A percentile compares a stretch with the other conserved stretches of the same genome.
Conservation (phyloP, 2,797 vertebrate genomes). For the Propithecus deckenii region DNA sequence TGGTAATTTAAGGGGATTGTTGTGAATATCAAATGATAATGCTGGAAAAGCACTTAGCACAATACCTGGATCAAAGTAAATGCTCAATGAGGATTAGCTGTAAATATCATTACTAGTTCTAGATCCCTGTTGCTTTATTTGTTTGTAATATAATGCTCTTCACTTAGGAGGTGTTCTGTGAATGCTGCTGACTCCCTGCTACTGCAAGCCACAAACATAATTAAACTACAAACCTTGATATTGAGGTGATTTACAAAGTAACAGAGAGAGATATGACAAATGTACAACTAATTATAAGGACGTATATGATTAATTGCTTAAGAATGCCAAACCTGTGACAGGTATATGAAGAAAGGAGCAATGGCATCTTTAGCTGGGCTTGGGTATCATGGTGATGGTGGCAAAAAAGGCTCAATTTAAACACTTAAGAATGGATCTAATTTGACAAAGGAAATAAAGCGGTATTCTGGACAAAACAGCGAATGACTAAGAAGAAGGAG, state of each 20-base stretch:
- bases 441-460: neutral
- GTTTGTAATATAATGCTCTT: neutral
- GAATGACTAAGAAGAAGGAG: neutral
- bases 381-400: neutral
- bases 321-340: neutral
- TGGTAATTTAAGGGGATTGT: neutral
- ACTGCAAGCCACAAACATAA: neutral
- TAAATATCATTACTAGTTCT: neutral
- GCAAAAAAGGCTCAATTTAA: neutral
- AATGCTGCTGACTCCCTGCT: neutral
- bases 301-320: slow-evolving; percentile 30
- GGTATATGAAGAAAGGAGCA: neutral
- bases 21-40: slow-evolving; percentile 13
- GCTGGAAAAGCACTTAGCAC: neutral
- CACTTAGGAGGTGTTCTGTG: neutral
- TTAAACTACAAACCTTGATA: slow-evolving; percentile 1
- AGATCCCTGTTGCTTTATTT: neutral
- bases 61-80: neutral
- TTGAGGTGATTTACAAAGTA: neutral
- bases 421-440: neutral
- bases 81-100: neutral
- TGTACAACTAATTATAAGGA: neutral
- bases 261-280: neutral
- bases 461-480: neutral
- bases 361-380: neutral